These are phyloP conservation scores for Benthosema pterotum DNA, from an alignment of 2,797 vertebrate genomes.

Conservation along the genomic window DNA sequence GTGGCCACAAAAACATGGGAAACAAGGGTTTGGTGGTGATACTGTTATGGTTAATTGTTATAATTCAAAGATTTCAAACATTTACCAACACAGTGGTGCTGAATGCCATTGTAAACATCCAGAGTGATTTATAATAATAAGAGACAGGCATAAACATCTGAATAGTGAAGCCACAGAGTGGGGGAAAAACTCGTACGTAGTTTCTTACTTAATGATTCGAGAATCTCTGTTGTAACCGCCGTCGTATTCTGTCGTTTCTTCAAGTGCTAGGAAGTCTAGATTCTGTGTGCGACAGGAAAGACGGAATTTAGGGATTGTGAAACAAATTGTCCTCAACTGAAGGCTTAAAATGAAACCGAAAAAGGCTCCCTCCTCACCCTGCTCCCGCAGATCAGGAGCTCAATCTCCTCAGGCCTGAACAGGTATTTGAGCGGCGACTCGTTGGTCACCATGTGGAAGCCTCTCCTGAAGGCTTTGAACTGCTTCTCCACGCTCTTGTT, in stretches of 20 bases:
- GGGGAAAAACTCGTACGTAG: no score
- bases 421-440: constrained; percentile 98
- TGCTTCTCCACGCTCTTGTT: constrained; percentile 99
- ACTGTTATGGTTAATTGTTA: no score
- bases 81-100: no score
- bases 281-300: constrained; percentile 80
- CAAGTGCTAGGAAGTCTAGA: constrained; percentile 96
- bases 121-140: no score
- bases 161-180: no score
- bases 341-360: not conserved
- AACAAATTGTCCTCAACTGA: no score
- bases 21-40: no score
- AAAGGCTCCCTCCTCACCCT: constrained; percentile 72
- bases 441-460: constrained; percentile 99
- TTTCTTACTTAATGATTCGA: constrained; percentile 92
- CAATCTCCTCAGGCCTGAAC: constrained; percentile 97
- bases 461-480: constrained; percentile 98
- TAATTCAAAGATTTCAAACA: no score
- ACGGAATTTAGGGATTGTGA: not conserved
- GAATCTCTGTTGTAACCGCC: constrained; percentile 97
- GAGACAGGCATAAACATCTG: no score
- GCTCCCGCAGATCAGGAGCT: constrained; percentile 98
- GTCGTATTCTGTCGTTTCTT: constrained; percentile 98
- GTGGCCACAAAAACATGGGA: no score
- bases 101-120: no score